phyloP scores from a whole-genome alignment of 2,888 invertebrate species.

The Diploptera punctata region DNA sequence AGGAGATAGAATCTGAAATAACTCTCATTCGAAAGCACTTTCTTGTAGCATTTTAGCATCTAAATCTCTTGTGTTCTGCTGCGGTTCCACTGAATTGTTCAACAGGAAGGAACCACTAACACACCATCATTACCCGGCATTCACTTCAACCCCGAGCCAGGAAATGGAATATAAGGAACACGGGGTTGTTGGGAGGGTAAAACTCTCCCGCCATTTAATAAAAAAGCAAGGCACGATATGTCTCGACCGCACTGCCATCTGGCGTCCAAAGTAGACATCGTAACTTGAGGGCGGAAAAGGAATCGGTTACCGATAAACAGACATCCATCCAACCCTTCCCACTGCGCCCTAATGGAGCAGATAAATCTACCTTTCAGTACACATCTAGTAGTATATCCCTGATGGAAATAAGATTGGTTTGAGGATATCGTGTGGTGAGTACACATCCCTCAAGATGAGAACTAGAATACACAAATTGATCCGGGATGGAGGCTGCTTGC shows the following conservation, averaged over 20 bases:
- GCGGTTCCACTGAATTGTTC: not conserved
- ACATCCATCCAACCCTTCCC: slow-evolving; percentile 9
- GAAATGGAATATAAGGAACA: slow-evolving; percentile 1
- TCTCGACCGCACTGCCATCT: slow-evolving; percentile 5
- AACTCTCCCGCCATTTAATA: slow-evolving; percentile 6
- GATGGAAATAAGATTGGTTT: slow-evolving; percentile 31
- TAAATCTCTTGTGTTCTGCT: no score
- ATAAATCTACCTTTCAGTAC: slow-evolving; percentile 39
- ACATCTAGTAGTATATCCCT: slow-evolving; percentile 19
- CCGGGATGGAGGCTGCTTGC: no score
- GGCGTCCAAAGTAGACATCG: slow-evolving; percentile 6
- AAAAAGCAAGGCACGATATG: slow-evolving; percentile 13
- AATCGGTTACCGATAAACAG: slow-evolving; percentile 40
- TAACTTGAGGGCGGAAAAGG: slow-evolving; percentile 13
- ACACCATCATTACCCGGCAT: not conserved
- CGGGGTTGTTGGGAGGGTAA: no score
- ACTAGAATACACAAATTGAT: no score
- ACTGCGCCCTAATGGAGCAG: slow-evolving; percentile 35
- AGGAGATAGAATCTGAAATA: no score
- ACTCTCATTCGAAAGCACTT: no score
- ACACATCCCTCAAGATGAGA: slow-evolving; percentile 1
- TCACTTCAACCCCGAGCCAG: not conserved
- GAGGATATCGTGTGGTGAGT: not conserved
- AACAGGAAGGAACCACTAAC: not conserved
- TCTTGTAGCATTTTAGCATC: no score